A percentile compares a stretch with the other conserved stretches of the same genome.
These are phyloP conservation scores for Tragelaphus buxtoni DNA, from an alignment of 2,113 vertebrate species.

Conservation along the genomic window DNA sequence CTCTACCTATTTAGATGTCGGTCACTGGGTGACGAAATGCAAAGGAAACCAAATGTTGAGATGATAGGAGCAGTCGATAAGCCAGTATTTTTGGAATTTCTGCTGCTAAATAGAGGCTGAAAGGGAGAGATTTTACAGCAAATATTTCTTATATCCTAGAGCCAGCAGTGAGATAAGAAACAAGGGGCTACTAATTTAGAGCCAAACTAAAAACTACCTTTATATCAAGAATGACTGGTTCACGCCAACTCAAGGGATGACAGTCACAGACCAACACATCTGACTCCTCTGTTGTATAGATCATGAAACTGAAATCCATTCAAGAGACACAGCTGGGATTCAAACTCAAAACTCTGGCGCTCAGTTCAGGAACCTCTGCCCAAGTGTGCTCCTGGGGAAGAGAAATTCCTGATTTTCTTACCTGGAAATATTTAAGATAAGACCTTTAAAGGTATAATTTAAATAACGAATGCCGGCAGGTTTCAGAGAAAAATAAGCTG, in stretches of 20 bases:
- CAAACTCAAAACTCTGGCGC: not conserved
- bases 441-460: conserved; percentile 12
- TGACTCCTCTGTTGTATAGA: not conserved
- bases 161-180: not conserved
- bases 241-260: not conserved
- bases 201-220: not conserved
- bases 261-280: not conserved
- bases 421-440: conserved; percentile 1
- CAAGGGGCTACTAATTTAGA: not conserved
- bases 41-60: conserved; percentile 3
- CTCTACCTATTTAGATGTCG: conserved; percentile 25
- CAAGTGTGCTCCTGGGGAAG: not conserved
- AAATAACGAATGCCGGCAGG: not conserved
- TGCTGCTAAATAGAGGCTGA: conserved; percentile 16
- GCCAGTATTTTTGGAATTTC: not conserved
- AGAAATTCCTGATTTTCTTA: not conserved
- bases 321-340: not conserved
- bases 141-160: not conserved
- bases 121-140: not conserved
- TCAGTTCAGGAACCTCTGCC: not conserved
- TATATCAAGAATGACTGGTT: not conserved
- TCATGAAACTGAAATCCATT: not conserved
- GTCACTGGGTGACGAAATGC: conserved; percentile 9
- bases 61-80: not conserved
- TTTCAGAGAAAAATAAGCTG: not conserved